Evolutionary conservation across 2,797 vertebrate species (phyloP).

Genomic region (Chrysocyon brachyurus): DNA sequence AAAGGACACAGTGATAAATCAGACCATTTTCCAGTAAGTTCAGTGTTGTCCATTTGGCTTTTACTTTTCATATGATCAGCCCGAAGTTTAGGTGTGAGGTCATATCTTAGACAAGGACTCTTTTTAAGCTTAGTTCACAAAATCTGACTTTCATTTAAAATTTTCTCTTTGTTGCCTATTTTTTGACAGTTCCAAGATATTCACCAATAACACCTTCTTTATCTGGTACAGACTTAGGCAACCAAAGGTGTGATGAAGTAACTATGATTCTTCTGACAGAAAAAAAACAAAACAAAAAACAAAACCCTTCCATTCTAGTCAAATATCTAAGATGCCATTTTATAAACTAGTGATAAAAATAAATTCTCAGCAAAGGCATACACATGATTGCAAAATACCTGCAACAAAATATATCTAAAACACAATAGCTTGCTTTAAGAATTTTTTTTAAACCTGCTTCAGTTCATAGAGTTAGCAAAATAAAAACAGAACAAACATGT

Average conservation of each 20-base stretch:
- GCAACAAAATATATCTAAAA: background rate
- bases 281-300: background rate
- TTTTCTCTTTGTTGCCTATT: slow-evolving; percentile 15
- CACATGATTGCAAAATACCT: background rate
- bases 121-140: slow-evolving; percentile 22
- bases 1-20: background rate
- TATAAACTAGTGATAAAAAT: slow-evolving; percentile 17
- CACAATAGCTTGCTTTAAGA: slow-evolving; percentile 9
- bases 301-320: background rate
- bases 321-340: background rate
- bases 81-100: slow-evolving; percentile 32
- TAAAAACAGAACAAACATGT: background rate
- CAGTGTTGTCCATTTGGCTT: background rate
- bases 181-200: slow-evolving; percentile 47
- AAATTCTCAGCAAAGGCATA: background rate
- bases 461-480: background rate
- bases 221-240: background rate
- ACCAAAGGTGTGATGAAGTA: background rate
- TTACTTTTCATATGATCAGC: background rate
- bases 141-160: slow-evolving; percentile 62
- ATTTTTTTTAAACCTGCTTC: background rate
- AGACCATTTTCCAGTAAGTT: slow-evolving; percentile 16
- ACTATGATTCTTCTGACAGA: background rate
- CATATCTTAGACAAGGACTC: slow-evolving; percentile 35
- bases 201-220: slow-evolving; percentile 20